Percentiles rank a stretch among this genome's conserved stretches.
Conservation (phyloP, 2,797 vertebrate genomes). For the Ctenochaetus hawaiiensis region DNA sequence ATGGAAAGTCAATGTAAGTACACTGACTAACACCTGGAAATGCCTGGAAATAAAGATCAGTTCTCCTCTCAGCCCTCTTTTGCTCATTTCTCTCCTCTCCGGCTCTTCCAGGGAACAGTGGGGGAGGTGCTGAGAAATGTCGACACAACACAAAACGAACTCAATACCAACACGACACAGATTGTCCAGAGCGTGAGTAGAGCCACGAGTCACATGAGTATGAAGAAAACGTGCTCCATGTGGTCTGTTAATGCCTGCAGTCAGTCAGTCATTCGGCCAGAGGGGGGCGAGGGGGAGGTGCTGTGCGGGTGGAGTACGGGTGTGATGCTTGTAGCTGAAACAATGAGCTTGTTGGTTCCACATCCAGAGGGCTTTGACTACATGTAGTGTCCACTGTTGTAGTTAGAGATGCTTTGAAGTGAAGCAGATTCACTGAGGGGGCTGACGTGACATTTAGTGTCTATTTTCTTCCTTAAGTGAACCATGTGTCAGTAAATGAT, state of each 20-base stretch:
- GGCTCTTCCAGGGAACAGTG: constrained; percentile 69
- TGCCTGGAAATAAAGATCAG: background rate
- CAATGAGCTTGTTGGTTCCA: constrained; percentile 32
- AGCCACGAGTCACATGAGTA: constrained; percentile 73
- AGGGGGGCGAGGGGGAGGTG: background rate
- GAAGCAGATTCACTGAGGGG: background rate
- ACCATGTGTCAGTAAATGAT: background rate
- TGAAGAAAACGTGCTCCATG: constrained; percentile 51
- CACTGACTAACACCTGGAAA: constrained; percentile 11
- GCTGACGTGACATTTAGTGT: background rate
- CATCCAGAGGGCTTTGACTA: constrained; percentile 4
- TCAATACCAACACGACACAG: constrained; percentile 75
- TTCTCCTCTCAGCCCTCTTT: background rate
- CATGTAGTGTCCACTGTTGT: background rate
- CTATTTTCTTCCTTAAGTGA: background rate
- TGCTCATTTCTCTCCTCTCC: constrained; percentile 28
- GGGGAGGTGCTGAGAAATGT: constrained; percentile 65
- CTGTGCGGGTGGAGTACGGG: background rate
- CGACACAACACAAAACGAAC: constrained; percentile 78
- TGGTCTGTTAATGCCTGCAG: constrained; percentile 64
- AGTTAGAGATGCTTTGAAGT: background rate
- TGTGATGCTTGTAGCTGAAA: constrained; percentile 18
- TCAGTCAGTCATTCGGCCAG: constrained; percentile 56
- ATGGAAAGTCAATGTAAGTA: constrained; percentile 81
- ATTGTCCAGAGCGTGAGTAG: constrained; percentile 88